phyloP scores from a whole-genome alignment of 2,888 invertebrate species.

The Dusona sp. region DNA sequence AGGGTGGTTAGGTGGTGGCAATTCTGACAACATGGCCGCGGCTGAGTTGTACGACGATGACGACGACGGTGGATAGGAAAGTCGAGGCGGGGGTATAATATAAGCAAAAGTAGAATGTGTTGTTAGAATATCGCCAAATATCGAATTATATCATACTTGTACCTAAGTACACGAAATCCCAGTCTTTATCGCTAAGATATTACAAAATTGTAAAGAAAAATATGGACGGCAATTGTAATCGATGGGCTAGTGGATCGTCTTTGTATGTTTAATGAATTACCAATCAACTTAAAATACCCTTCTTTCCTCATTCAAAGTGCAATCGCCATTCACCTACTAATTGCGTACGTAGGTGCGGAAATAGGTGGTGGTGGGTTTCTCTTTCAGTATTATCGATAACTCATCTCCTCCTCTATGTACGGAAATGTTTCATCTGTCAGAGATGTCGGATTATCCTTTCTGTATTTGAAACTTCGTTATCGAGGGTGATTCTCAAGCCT shows the following conservation, averaged over 20 bases:
- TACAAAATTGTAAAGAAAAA: too few species aligned
- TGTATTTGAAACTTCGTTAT: constrained; percentile 43
- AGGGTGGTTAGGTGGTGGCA: constrained; percentile 82
- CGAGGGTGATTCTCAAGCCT: constrained; percentile 26
- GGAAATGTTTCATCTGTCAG: background rate
- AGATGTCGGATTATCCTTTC: constrained; percentile 36
- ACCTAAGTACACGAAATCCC: background rate
- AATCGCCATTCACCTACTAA: constrained; percentile 53
- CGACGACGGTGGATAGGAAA: constrained; percentile 72
- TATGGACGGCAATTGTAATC: background rate
- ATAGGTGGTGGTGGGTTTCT: background rate
- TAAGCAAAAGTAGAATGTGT: constrained; percentile 68
- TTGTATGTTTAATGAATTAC: constrained; percentile 30
- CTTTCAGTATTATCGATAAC: background rate
- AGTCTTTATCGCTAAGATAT: background rate
- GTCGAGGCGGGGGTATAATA: constrained; percentile 64
- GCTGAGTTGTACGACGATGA: constrained; percentile 73
- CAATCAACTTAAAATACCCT: constrained; percentile 59
- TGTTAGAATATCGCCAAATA: constrained; percentile 52
- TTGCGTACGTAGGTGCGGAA: constrained; percentile 1
- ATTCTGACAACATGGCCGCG: constrained; percentile 85
- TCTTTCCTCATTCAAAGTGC: constrained; percentile 31
- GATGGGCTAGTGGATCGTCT: constrained; percentile 27
- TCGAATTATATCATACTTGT: constrained; percentile 25
- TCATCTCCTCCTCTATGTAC: background rate